Evolutionary conservation across 1,140 invertebrate species (phyloP), one percentile per base, ranked within the genome.

Genomic region (Drosophila insularis): DNA sequence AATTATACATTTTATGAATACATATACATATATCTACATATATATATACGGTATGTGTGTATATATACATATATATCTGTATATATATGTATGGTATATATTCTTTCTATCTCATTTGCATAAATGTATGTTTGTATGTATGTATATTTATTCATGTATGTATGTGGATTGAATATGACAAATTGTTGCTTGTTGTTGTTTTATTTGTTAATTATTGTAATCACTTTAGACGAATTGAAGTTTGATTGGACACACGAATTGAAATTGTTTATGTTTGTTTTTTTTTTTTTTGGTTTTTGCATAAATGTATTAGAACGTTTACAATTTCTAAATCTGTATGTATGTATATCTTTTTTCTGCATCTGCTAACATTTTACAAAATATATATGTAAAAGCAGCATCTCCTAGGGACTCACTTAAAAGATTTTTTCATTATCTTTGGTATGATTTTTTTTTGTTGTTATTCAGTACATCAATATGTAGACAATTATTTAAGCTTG

Each of bases 161-260:
- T 11, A 50, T 50, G 43, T 58, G 55, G 14, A 58, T 58, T 58
- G 14, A 58, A 70, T 70, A 54, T 75, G 68, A 43, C 32, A 54
- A 17, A 39, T 43, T n/a, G 40, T 66, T 70, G 21, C 67, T 46
- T 68, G 39, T 63, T 70, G 60, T 55, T 65, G 32, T 64, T 65
- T 63, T 67, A 67, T 56, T 68, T 66, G 59, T 50, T 50, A 72
- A 72, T 87, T 87, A 87, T 86, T 86, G 78, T 86, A 81, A 86
- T 67, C 46, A 39, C 63, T 67, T 86, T 85, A 86, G 81, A 87
- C 81, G 81, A 86, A 86, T 86, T 87, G 74, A 86, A 87, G 78
- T 81, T 86, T 87, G 78, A 81, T 81, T 87, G 82, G 80, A 85
- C 82, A 85, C 74, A 74, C 78, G 68, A 78, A 78, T 78, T 75